A percentile compares a stretch with the other conserved stretches of the same genome.
Conservation (phyloP, 2,888 invertebrate genomes). For the Endotricha flammealis region DNA sequence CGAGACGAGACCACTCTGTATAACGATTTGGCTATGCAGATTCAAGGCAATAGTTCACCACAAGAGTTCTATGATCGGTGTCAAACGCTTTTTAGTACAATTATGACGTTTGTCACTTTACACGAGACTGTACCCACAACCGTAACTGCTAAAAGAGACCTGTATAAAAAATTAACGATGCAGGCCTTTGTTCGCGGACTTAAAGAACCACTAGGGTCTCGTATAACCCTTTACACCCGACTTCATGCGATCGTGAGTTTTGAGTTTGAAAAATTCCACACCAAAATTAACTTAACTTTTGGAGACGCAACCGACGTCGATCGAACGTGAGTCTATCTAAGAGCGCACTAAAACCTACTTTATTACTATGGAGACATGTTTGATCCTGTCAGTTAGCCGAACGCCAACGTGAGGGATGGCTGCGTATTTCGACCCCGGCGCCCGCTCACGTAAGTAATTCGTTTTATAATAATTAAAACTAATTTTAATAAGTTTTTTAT, state of each 20-base stretch:
- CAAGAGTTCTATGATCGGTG: too few species aligned
- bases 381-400: conserved; percentile 1
- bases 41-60: too few species aligned
- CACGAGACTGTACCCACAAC: too few species aligned
- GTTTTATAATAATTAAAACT: not conserved
- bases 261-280: conserved; percentile 1
- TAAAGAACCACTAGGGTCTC: too few species aligned
- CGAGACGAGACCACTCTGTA: too few species aligned
- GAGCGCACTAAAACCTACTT: not conserved
- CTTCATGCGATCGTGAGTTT: not conserved
- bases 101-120: too few species aligned
- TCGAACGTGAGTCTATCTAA: conserved; percentile 1
- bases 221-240: conserved; percentile 1
- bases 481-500: conserved; percentile 1
- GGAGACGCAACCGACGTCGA: conserved; percentile 1
- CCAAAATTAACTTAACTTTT: not conserved
- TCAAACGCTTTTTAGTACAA: too few species aligned
- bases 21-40: too few species aligned
- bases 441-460: conserved; percentile 1
- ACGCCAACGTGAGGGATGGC: not conserved
- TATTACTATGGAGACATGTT: conserved; percentile 1
- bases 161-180: too few species aligned
- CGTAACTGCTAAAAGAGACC: too few species aligned
- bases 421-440: conserved; percentile 2
- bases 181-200: too few species aligned